Base-by-base conservation (phyloP, 2,113 vertebrate genomes). In the Mesitornis unicolor region DNA sequence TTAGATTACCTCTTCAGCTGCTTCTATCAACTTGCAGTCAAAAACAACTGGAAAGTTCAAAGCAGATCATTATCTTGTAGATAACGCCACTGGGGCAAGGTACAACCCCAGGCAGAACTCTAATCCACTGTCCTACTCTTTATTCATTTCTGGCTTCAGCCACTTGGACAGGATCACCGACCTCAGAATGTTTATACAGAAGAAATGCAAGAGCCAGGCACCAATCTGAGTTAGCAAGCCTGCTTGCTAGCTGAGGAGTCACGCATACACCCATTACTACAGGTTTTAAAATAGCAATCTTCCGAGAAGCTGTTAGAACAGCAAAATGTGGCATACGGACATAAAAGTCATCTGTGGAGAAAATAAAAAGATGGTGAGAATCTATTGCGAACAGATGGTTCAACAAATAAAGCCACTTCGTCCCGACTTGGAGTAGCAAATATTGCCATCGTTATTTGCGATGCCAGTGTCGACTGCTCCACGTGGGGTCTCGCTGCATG, bases 221-320 rank as follows among this genome's bases (percentile, higher is more conserved):
- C 28, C 10, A 59, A 29, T 63, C 38, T 81, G 51, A 92, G 61
- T 51, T 87, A 94, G 71, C 19, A 89, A 90, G 65, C 53, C 53
- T 84, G 36, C 36, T 69, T 68, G 57, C 77, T 87, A 91, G 68
- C 64, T 76, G 65, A 81, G 82, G 48, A 82, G 42, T 67, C 85
- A 79, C 60, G 68, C 57, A 68, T 20, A 60, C 17, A 75, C 53
- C 75, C 70, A 74, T 88, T 88, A 60, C 84, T 78, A 76, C 70
- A 92, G 47, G 65, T 54, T 70, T 94, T 69, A 95, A 96, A 95
- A 85, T 79, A 96, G 56, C 36, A 74, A 31, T n/a, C 31, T 38
- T 79, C 75, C 75, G 51, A 92, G 84, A 87, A 92, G 76, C 42
- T 81, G 76, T 90, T 69, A 91, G 40, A 89, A 94, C 28, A 91